Base-by-base conservation (phyloP, 2,888 invertebrate genomes). In the Phrixothrix hirtus region DNA sequence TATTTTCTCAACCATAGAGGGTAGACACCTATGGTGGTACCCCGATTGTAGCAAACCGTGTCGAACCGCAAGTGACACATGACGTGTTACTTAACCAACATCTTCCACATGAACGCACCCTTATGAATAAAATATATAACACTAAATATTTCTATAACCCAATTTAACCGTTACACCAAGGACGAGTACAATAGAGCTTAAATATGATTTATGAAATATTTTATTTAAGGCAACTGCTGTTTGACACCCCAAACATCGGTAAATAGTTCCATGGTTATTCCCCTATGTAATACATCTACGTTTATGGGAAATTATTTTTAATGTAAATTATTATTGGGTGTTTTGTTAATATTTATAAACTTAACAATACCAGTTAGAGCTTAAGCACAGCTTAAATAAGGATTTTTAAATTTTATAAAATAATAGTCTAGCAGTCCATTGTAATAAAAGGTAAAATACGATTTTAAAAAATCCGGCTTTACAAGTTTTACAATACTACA, bases 121-220 rank as follows among this genome's bases (percentile, higher is more conserved):
- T 58, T 49, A 57, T 56, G 51, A 58, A 58, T 55, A 56, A 56
- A 58, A 52, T 44, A 53, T 55, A 55, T 52, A 49, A 56, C 56
- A 57, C 49, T 38, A 57, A 57, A 60, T 57, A 59, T 58, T 57
- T 60, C 58, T 57, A 62, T 63, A 64, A 61, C 60, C 67, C 66
- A 69, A 71, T 70, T 70, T 70, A 69, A 69, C 70, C 71, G 71
- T 71, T 69, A 68, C 65, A 63, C 62, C 63, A 60, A 58, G 58
- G 55, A 50, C 59, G 61, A 59, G 63, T 63, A 74, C 73, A 74
- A 75, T 73, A 58, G 71, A 63, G 62, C 69, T 72, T 74, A 74
- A 74, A 75, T 75, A 74, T 75, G 74, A 75, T 75, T 75, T 75
- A 75, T 75, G 72, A 68, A 72, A 72, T 70, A 71, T 70, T 74